Base-by-base conservation (phyloP, 2,888 invertebrate genomes). In the Neoitamus cyanurus region DNA sequence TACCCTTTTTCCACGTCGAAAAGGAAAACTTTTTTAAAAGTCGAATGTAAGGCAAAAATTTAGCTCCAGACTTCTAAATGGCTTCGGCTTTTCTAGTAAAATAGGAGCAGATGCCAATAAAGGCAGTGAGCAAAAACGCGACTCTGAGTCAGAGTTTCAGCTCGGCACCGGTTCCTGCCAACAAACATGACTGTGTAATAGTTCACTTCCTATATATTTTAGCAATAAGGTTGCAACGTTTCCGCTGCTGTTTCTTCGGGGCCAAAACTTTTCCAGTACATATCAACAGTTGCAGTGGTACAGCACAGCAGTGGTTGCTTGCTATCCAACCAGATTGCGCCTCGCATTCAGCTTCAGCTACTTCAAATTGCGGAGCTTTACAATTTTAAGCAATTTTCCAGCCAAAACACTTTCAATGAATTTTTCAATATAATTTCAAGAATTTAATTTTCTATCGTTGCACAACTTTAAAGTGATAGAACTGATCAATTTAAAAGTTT, bases 161-260 rank as follows among this genome's bases (percentile, higher is more conserved):
- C 15, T 11, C 58, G 9, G 58, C 58, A 25, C 58, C 73, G 20
- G 73, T 4, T 36, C n/a, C 36, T 73, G 34, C 73, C 20, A 11
- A n/a, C 73, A 73, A 36, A 34, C 73, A 73, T 73, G 73, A 73
- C 73, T 73, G 13, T 73, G 73, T 73, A 73, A 73, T 73, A 73
- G 73, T 73, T 73, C 73, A 73, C 73, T 73, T 73, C 73, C 31
- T 36, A 73, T 73, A 73, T 73, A 73, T 73, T 73, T 73, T 36
- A 36, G 36, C 73, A 73, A 73, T 73, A 73, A 73, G 73, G 73
- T 73, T 73, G 73, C 73, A 73, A 73, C 73, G 73, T 73, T 73
- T 73, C 73, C 20, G 73, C 73, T 36, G 20, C 36, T 31, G 73
- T 36, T 73, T 73, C 73, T 73, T 73, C 58, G 25, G 73, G 73